Evolutionary conservation across 2,113 vertebrate genomes (phyloP).

Genomic region (Zosterops hypoxanthus): DNA sequence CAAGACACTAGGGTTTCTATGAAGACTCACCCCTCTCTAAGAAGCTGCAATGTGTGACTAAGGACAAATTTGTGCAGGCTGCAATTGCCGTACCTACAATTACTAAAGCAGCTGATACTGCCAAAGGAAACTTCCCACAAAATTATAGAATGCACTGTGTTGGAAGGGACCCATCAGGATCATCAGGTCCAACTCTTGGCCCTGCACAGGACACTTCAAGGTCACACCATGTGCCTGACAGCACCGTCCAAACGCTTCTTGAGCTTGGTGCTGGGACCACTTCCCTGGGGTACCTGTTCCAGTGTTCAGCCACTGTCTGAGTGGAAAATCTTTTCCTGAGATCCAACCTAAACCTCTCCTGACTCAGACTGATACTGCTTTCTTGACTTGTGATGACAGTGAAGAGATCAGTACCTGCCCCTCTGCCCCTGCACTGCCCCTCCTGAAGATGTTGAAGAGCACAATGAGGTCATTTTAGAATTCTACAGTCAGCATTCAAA

Average conservation of each 20-base stretch:
- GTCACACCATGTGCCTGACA: background rate
- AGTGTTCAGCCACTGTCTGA: background rate
- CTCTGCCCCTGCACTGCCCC: background rate
- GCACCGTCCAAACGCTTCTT: background rate
- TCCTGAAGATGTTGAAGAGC: background rate
- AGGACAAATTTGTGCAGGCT: background rate
- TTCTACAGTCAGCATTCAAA: background rate
- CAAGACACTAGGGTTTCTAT: background rate
- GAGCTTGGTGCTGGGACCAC: background rate
- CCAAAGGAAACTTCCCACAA: background rate
- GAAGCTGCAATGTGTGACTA: background rate
- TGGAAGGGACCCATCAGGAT: background rate
- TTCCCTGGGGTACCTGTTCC: background rate
- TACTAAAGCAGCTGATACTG: background rate
- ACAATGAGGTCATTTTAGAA: background rate
- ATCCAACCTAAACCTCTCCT: no score
- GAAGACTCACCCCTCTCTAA: background rate
- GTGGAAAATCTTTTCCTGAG: background rate
- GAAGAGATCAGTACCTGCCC: background rate
- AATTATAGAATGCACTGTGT: background rate
- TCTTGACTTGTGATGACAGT: background rate
- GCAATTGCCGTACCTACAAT: background rate
- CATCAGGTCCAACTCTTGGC: background rate
- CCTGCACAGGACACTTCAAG: background rate
- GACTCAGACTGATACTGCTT: background rate